These are phyloP conservation scores for Cheumatopsyche charites DNA, from an alignment of 1,140 invertebrate species.

Conservation along the genomic window DNA sequence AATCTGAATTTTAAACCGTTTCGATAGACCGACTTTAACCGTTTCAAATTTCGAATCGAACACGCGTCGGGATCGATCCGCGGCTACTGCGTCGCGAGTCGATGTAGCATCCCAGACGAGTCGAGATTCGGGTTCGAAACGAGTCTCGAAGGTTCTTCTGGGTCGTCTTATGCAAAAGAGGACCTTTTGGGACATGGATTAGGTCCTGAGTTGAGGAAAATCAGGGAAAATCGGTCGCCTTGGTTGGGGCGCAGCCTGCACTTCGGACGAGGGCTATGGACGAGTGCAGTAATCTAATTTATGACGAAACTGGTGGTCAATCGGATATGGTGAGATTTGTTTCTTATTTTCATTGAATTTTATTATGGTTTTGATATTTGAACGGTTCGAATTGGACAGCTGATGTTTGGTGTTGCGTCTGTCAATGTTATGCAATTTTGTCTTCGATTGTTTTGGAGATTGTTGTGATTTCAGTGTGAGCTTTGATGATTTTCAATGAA, in stretches of 20 bases:
- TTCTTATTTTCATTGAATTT: neutral
- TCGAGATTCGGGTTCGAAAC: neutral
- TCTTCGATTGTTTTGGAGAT: too few species aligned
- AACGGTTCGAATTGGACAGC: neutral
- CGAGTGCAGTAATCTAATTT: slow-evolving; percentile 48
- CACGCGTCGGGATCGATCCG: neutral
- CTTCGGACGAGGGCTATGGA: slow-evolving; percentile 39
- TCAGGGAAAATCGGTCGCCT: neutral
- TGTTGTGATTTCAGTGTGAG: too few species aligned
- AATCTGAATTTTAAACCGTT: neutral
- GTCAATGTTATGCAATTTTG: neutral
- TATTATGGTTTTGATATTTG: neutral
- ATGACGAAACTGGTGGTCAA: slow-evolving; percentile 48
- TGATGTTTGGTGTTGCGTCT: slow-evolving; percentile 3
- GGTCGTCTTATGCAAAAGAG: too few species aligned
- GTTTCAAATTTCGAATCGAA: neutral
- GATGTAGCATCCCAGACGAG: neutral
- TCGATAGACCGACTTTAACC: neutral
- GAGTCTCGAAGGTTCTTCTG: neutral
- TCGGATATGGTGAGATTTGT: slow-evolving; percentile 44
- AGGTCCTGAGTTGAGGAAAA: too few species aligned
- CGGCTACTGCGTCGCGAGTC: neutral
- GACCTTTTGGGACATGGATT: slow-evolving; percentile 9
- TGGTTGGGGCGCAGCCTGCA: neutral
- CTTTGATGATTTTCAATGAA: too few species aligned